Base-by-base conservation (phyloP, 2,113 vertebrate genomes). In the Brachyhypopomus occidentalis region DNA sequence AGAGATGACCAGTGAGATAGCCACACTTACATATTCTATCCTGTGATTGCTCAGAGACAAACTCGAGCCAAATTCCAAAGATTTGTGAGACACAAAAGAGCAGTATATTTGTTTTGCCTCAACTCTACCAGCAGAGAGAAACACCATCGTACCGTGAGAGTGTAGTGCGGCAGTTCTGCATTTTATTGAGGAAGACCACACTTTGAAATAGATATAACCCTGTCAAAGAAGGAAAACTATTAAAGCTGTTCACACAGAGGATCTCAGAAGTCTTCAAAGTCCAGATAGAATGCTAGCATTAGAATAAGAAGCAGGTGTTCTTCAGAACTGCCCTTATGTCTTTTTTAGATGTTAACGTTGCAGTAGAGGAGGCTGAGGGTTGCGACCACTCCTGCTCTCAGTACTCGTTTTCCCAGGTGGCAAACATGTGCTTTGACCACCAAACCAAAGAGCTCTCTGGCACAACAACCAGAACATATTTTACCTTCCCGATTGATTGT, bases 31-130 rank as follows among this genome's bases (percentile, higher is more conserved):
- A 81, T 72, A 84, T 76, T 36, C 69, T 20, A 25, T 83, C 75
- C 41, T 23, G 59, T 75, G 56, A 84, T 74, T 77, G 64, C 59
- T 75, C 34, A n/a, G 66, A 66, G 55, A 78, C 52, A 38, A 78
- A 78, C 74, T 70, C 12, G 5, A 76, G 58, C 45, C 48, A 62
- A 75, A 62, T 52, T 41, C 20, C 30, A 19, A 64, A 71, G 70
- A 85, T 78, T 62, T 76, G 38, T 81, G 71, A 78, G 64, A 23
- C 64, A 60, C 69, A 52, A 41, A 27, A 55, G 63, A 70, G 83
- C 55, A 70, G 45, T 77, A 19, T 2, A 64, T 72, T 56, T 60
- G n/a, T 6, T 14, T n/a, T 11, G n/a, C 82, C 80, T 81, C 75
- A 74, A 83, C 78, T 74, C 62, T 38, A 36, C 38, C 74, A 67